phyloP scores from a whole-genome alignment of 2,113 vertebrate species.

The Thalassoma bifasciatum region DNA sequence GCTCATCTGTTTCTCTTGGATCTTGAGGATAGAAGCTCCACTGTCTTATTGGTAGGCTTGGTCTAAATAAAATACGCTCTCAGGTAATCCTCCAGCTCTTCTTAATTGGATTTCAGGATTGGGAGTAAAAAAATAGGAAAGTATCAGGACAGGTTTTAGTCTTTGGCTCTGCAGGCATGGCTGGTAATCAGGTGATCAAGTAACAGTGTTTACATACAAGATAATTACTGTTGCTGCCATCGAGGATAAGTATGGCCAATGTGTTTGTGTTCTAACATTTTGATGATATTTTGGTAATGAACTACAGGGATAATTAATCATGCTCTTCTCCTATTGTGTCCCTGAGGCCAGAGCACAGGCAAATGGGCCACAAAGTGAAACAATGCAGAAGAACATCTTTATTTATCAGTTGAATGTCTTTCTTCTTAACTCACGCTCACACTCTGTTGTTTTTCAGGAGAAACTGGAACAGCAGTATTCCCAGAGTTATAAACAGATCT shows the following conservation, averaged over 20 bases:
- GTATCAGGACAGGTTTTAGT: conserved; percentile 12
- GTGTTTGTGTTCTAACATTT: too few relatives aligned
- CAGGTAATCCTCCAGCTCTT: conserved; percentile 55
- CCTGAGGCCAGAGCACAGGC: conserved; percentile 13
- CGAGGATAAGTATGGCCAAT: background rate
- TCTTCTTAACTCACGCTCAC: background rate
- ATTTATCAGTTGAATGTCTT: background rate
- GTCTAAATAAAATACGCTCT: conserved; percentile 26
- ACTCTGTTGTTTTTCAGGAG: conserved; percentile 82
- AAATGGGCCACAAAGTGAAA: conserved; percentile 7
- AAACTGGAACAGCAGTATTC: conserved; percentile 96
- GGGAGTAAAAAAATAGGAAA: conserved; percentile 65
- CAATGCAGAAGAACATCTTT: conserved; percentile 20
- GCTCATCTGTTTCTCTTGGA: conserved; percentile 40
- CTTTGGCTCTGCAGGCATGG: conserved; percentile 16
- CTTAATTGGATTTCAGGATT: conserved; percentile 73
- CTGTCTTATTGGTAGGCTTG: conserved; percentile 14
- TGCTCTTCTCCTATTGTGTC: conserved; percentile 25
- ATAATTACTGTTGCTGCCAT: background rate
- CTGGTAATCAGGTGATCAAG: background rate
- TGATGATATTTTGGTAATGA: conserved; percentile 3
- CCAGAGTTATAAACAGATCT: conserved; percentile 98
- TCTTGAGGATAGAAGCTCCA: conserved; percentile 25
- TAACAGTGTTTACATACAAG: background rate
- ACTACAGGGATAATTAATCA: conserved; percentile 9